Evolutionary conservation across 2,113 vertebrate genomes (phyloP).

Genomic region (Pseudois nayaur): DNA sequence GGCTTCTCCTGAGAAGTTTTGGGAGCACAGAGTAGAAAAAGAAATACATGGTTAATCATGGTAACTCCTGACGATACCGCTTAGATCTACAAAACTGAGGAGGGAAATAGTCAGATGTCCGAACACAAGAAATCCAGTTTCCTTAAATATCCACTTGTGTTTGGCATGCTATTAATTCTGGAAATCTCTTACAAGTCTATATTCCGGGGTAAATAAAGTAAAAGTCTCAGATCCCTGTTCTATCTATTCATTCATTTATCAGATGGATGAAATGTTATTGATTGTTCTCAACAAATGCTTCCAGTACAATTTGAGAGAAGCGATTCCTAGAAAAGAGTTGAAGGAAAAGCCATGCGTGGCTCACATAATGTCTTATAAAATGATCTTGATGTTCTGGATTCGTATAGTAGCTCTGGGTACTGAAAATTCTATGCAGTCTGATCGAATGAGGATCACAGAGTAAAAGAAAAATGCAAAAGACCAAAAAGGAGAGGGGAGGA

Average conservation of each 20-base stretch:
- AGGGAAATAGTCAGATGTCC: background rate
- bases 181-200: background rate
- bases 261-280: background rate
- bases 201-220: background rate
- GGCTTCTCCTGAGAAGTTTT: background rate
- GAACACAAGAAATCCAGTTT: background rate
- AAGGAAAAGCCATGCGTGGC: background rate
- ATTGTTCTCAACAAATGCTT: background rate
- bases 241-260: background rate
- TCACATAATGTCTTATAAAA: background rate
- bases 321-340: background rate
- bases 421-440: background rate
- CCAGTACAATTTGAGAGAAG: background rate
- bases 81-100: background rate
- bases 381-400: background rate
- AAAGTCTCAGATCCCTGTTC: background rate
- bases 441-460: background rate
- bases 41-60: background rate
- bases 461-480: background rate
- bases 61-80: background rate
- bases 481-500: background rate
- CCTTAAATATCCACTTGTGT: background rate
- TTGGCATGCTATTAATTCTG: background rate
- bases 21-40: background rate
- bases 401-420: background rate